Evolutionary conservation across 2,113 vertebrate species (phyloP), one percentile per base, ranked within the genome.

Genomic region (Tamias sibiricus): DNA sequence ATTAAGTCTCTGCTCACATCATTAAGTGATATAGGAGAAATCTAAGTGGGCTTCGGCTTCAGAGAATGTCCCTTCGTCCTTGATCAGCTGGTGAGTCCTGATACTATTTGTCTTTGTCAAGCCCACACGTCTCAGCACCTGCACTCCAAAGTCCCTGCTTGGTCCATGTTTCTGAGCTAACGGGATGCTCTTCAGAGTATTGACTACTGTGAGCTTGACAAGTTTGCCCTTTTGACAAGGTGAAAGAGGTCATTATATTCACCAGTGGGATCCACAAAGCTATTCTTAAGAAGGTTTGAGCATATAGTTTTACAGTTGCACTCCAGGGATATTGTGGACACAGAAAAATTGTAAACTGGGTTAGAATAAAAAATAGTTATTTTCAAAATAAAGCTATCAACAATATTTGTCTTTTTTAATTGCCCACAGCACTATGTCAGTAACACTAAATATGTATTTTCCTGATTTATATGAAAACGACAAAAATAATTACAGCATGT

Each of bases 61-160:
- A 89, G 97, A 97, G 97, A 97, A 75, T 84, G 99, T 99, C 99
- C 99, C 98, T 99, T 99, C 98, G 99, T 99, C 99, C 99, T 99
- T 99, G 99, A 98, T 99, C 96, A 2, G 96, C 97, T 98, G 98
- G 97, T 97, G 97, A 96, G 98, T 98, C 97, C 98, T 97, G 72
- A 96, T 96, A 98, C 98, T 98, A 99, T 99, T 99, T 99, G 98
- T 99, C 99, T 99, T 97, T 99, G 99, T 99, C 99, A 99, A 97
- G 98, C 76, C 93, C 64, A 44, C 98, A 96, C 97, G 98, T 99
- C 98, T 98, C 96, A 98, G 98, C 97, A 98, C 96, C 98, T 97
- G 98, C 96, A 97, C 98, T 98, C 98, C 13, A 4, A 94, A 98
- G 98, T 98, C 98, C 97, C 98, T 87, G 95, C 98, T 95, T 99